Evolutionary conservation across 2,113 vertebrate genomes (phyloP), one percentile per base, ranked within the genome.

Genomic region (Pardalotus punctatus): DNA sequence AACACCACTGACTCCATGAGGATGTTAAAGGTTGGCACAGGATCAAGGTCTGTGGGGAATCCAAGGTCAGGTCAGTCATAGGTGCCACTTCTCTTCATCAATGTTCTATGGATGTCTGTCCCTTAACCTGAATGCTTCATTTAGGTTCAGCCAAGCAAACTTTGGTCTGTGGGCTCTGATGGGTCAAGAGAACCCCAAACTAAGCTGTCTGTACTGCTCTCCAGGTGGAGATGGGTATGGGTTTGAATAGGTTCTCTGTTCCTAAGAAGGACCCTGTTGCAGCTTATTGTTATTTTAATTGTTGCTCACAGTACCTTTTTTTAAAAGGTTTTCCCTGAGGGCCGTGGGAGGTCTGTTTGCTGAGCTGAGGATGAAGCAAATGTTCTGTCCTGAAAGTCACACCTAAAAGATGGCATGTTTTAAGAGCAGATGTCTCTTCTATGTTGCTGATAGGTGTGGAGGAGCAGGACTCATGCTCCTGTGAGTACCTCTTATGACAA

Each of bases 41-140:
- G 8, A 58, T 80, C 33, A 90, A 22, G 40, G 66, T 27, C 3
- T 69, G 18, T 3, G 14, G 6, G 3, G 22, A 74, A 40, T 74
- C 27, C 14, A 28, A 10, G 22, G 8, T 53, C 20, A 29, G 31
- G 10, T 29, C 28, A 53, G 7, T 60, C 15, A 23, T 42, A 12
- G 12, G 4, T 65, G 16, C 2, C 6, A 28, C 1, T 6, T 69
- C 12, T 40, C 31, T 60, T 17, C 10, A 11, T 1, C 7, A 6
- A 12, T 56, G 23, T 51, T 10, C 25, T 33, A 3, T 4, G 4
- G 7, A 43, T 70, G 25, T 22, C 72, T 28, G 0, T 62, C 33
- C 47, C 69, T 71, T 54, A 66, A 31, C 27, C 11, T 11, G 38
- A 54, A 28, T 18, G 27, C 14, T 93, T 85, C 61, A 14, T 4